These are phyloP conservation scores for Ovibos moschatus DNA, from an alignment of 2,113 vertebrate genomes.

Conservation along the genomic window DNA sequence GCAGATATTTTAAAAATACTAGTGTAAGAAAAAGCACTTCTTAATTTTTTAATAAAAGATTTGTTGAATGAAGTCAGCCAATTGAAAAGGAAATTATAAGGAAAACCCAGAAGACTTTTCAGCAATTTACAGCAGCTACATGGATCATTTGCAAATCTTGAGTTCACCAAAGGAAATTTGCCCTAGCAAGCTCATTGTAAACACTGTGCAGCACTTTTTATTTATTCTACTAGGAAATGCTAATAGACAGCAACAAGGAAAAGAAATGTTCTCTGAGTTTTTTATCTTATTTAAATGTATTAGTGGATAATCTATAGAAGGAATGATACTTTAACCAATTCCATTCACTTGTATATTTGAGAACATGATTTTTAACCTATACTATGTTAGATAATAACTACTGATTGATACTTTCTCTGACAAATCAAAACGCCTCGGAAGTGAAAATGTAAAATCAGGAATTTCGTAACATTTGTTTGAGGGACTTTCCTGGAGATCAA, in stretches of 20 bases:
- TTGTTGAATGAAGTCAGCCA: neutral
- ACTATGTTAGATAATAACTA: neutral
- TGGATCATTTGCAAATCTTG: neutral
- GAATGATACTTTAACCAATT: neutral
- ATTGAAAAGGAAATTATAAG: neutral
- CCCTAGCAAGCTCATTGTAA: neutral
- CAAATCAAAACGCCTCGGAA: neutral
- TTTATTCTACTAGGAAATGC: neutral
- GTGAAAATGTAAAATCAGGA: neutral
- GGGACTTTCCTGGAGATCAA: neutral
- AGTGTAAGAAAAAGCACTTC: neutral
- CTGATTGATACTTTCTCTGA: neutral
- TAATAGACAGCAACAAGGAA: neutral
- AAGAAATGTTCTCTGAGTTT: neutral
- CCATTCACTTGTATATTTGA: neutral
- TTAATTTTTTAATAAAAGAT: neutral
- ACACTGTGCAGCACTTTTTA: neutral
- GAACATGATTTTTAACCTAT: neutral
- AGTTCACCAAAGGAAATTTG: neutral
- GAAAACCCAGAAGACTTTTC: neutral
- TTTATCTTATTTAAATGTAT: neutral
- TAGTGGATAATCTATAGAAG: neutral
- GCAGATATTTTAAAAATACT: neutral
- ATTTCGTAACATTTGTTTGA: neutral
- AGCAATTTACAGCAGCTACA: neutral